Percentiles rank a stretch among this genome's conserved stretches.
Conservation (phyloP, 2,797 vertebrate genomes). For the Spinus olivaceus region DNA sequence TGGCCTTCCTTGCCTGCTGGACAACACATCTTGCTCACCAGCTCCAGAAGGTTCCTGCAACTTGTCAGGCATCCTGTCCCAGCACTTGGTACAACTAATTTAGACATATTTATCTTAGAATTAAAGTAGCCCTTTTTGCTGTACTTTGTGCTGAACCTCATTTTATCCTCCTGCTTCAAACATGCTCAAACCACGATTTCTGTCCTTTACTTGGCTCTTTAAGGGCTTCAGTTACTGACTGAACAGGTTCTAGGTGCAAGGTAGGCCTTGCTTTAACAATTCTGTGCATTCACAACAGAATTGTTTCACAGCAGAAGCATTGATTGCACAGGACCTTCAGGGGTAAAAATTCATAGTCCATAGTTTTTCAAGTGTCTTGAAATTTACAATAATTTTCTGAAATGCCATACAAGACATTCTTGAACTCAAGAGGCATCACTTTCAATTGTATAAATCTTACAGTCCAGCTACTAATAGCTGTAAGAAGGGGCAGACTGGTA, state of each 20-base stretch:
- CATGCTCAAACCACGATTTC: neutral
- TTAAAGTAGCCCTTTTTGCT: neutral
- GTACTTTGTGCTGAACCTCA: neutral
- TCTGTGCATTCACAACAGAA: neutral
- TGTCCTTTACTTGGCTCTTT: neutral
- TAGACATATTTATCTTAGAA: neutral
- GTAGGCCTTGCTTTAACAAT: neutral
- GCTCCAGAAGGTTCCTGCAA: neutral
- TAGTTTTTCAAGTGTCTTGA: neutral
- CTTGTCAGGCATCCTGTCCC: neutral
- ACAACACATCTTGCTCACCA: neutral
- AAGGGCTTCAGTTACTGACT: neutral
- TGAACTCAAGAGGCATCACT: neutral
- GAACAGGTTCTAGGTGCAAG: neutral
- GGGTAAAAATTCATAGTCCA: neutral
- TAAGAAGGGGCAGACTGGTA: neutral
- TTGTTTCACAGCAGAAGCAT: neutral
- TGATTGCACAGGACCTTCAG: neutral
- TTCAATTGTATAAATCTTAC: neutral
- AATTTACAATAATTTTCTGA: neutral
- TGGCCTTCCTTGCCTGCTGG: neutral
- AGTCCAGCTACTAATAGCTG: neutral
- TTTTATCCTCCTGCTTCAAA: neutral
- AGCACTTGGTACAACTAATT: neutral
- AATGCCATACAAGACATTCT: neutral